Evolutionary conservation across 2,113 vertebrate genomes (phyloP).

Genomic region (Pelvicachromis taeniatus): DNA sequence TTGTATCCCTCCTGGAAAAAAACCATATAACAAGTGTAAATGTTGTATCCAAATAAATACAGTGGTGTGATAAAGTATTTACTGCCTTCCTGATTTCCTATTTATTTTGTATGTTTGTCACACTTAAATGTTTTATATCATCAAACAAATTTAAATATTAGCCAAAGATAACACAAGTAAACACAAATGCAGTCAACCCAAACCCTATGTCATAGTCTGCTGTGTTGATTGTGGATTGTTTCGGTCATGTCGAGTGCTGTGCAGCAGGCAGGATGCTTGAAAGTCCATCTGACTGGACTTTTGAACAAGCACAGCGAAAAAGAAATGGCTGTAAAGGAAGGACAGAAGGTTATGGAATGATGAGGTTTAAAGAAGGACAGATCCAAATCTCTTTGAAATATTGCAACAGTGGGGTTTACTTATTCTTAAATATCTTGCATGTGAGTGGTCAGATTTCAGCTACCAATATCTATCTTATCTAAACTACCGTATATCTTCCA

Average conservation of each 20-base stretch:
- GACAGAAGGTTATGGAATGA: not conserved
- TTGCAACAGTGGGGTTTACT: not conserved
- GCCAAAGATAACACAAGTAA: not conserved
- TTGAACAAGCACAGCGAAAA: not conserved
- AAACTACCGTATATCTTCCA: too few species aligned
- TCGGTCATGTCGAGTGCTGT: not conserved
- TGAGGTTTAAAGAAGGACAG: not conserved
- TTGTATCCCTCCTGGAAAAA: not conserved
- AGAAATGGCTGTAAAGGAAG: not conserved
- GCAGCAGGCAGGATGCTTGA: not conserved
- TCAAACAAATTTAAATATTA: not conserved
- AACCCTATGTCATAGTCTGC: not conserved
- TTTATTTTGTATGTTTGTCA: not conserved
- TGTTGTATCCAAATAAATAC: not conserved
- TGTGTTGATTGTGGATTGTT: not conserved
- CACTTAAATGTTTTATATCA: not conserved
- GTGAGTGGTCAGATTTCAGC: not conserved
- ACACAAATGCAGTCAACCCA: not conserved
- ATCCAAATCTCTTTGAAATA: not conserved
- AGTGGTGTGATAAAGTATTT: accelerated
- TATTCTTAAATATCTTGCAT: not conserved
- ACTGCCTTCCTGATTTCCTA: accelerated
- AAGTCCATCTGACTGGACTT: not conserved
- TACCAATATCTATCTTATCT: not conserved
- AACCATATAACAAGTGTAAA: not conserved